Evolutionary conservation across 1,140 invertebrate genomes (phyloP).

Genomic region (Drosophila albomicans): DNA sequence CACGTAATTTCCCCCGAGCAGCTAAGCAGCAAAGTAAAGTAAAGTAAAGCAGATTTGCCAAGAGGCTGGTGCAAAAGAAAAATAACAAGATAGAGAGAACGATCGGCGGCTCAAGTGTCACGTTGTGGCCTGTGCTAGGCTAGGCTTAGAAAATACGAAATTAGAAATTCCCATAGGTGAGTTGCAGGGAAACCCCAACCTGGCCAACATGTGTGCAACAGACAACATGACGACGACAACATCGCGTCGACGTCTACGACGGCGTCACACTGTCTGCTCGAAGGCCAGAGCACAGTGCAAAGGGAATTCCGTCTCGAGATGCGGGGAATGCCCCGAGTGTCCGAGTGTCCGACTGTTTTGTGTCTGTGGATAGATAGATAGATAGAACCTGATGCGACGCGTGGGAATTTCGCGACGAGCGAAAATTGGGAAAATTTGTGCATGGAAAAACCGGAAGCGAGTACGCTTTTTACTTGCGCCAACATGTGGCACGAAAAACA

Average conservation of each 20-base stretch:
- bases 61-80: constrained; percentile 10
- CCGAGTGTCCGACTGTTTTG: not conserved
- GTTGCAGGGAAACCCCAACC: constrained; percentile 66
- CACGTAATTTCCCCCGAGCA: constrained; percentile 60
- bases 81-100: not conserved
- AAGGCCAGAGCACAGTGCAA: constrained; percentile 31
- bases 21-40: not conserved
- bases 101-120: constrained; percentile 22
- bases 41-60: constrained; percentile 8
- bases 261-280: constrained; percentile 75
- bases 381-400: not conserved
- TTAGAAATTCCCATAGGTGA: constrained; percentile 72
- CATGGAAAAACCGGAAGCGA: constrained; percentile 77
- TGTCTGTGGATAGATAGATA: too few relatives aligned
- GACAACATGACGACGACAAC: constrained; percentile 35
- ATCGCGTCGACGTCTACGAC: not conserved
- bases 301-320: constrained; percentile 67
- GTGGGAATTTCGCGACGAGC: not conserved
- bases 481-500: constrained; percentile 65
- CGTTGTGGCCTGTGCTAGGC: constrained; percentile 30
- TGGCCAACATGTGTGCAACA: constrained; percentile 74
- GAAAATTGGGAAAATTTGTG: constrained; percentile 62
- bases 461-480: constrained; percentile 64
- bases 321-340: constrained; percentile 65
- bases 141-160: constrained; percentile 10